Evolutionary conservation across 1,140 invertebrate genomes (phyloP), one percentile per base, ranked within the genome.

Genomic region (Drepana arcuata): DNA sequence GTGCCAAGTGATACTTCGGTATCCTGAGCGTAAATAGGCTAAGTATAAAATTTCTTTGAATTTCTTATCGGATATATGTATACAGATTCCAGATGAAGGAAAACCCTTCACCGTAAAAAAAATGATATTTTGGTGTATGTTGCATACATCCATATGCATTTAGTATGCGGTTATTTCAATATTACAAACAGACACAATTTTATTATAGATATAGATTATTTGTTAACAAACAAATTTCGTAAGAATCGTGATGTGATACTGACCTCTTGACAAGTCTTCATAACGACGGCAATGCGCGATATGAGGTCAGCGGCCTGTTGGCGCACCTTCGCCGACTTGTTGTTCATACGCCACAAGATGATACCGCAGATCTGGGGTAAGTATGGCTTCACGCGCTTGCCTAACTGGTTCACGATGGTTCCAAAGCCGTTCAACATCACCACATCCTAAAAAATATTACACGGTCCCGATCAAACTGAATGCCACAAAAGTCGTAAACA

Each of bases 371-470:
- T 99, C 85, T 99, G 98, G 0, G 98, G 98, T 44, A 99, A 84
- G 78, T 99, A 99, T 0, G 97, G 95, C 72, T 99, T 99, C 0
- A 99, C 97, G 29, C 98, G 86, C 77, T 98, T 99, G 0, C 96
- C 96, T 13, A 99, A 83, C 43, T 98, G 95, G 72, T 99, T 99
- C 0, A 99, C 97, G 41, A 99, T 98, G 0, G 97, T 99, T 14
- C 98, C 98, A 71, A 99, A 99, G 14, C 98, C 98, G 84, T 99
- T 99, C 26, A 99, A 85, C 96, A 99, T 99, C 0, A 99, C 97
- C n/a, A 98, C 95, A 85, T 99, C 98, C 90, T 95, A 55, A 7
- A 48, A 52, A 39, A 12, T 29, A 23, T 38, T 24, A 31, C 1
- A 12, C 11, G 16, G 24, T 10, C 9, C n/a, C 2, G 24, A 16